These are phyloP conservation scores for Tigriopus californicus DNA, from an alignment of 2,888 invertebrate species.

Conservation along the genomic window DNA sequence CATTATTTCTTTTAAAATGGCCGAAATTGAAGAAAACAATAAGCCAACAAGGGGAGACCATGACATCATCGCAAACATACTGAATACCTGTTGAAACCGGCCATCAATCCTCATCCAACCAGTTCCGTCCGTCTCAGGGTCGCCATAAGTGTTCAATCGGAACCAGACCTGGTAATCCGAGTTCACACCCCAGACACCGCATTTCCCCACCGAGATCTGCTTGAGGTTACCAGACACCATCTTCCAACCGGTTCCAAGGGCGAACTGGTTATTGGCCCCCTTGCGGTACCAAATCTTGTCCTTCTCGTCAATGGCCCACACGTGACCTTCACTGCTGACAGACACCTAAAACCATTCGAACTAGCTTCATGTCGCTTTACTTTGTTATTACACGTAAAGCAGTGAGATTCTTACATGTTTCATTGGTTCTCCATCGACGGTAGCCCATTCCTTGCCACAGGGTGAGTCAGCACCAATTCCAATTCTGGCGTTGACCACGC, in stretches of 20 bases:
- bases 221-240: not conserved
- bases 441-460: constrained; percentile 4
- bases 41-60: no score
- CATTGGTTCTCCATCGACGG: constrained; percentile 10
- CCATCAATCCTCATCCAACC: constrained; percentile 7
- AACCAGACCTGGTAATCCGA: not conserved
- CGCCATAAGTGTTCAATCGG: not conserved
- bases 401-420: not conserved
- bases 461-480: constrained; percentile 9
- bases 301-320: constrained; percentile 7
- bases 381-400: not conserved
- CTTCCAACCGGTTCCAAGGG: constrained; percentile 2
- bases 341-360: not conserved
- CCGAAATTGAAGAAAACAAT: no score
- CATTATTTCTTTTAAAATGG: no score
- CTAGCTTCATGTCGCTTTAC: not conserved
- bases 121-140: constrained; percentile 5
- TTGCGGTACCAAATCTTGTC: constrained; percentile 10
- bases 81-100: constrained; percentile 4
- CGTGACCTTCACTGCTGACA: not conserved
- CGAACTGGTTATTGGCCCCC: not conserved
- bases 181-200: constrained; percentile 10
- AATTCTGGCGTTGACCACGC: not conserved
- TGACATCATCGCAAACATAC: no score
- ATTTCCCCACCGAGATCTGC: constrained; percentile 2